Conservation (phyloP, 2,797 vertebrate genomes). For the Siniperca scherzeri region DNA sequence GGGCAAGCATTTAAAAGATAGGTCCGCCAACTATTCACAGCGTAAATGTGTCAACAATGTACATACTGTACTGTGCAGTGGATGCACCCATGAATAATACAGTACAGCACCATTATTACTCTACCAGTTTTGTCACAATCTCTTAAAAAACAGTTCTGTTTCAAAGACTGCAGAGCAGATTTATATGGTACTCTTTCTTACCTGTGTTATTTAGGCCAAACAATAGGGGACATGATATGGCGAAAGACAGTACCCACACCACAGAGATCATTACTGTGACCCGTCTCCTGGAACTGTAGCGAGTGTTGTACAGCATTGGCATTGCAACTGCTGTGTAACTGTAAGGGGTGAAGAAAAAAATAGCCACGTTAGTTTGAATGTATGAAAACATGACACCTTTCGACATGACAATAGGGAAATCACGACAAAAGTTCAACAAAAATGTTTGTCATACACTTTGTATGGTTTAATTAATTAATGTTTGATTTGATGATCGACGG, state of each 20-base stretch:
- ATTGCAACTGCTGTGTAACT: slow-evolving; percentile 99
- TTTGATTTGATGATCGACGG: background rate
- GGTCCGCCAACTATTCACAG: background rate
- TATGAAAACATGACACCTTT: background rate
- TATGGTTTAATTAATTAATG: background rate
- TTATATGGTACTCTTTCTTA: slow-evolving; percentile 71
- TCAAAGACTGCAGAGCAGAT: background rate
- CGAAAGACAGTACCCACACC: slow-evolving; percentile 98
- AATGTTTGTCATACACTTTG: background rate
- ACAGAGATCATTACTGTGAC: slow-evolving; percentile 97
- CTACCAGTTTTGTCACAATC: background rate
- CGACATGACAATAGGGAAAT: background rate
- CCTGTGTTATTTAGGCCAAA: slow-evolving; percentile 98
- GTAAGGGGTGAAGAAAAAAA: slow-evolving; percentile 39
- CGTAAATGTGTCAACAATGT: background rate
- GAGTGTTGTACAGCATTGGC: slow-evolving; percentile 99
- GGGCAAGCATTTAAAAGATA: background rate
- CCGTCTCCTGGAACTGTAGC: slow-evolving; percentile 96
- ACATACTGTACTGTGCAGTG: background rate
- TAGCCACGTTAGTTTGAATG: background rate
- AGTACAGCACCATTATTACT: background rate
- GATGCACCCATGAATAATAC: slow-evolving; percentile 23
- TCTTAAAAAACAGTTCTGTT: background rate
- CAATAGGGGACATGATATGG: slow-evolving; percentile 96
- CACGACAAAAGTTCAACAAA: background rate